Evolutionary conservation across 1,140 invertebrate genomes (phyloP), one percentile per base, ranked within the genome.

Genomic region (Drosophila ficusphila): DNA sequence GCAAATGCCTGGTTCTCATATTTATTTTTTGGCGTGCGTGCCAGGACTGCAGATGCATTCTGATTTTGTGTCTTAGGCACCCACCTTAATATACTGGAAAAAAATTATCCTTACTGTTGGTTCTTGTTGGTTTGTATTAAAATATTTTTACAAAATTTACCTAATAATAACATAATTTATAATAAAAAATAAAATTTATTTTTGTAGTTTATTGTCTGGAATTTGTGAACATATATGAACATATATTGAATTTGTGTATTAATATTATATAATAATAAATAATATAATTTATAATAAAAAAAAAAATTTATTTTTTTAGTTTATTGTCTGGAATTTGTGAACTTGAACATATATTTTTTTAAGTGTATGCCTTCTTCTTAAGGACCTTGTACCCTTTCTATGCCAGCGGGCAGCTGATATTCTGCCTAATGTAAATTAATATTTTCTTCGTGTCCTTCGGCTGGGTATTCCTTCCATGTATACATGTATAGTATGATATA

Each of bases 391-490:
- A 58, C 68, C 70, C 76, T 73, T 79, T 81, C 72, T 41, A 44
- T 67, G 60, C 29, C 73, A 42, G 23, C 36, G 36, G 62, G 51
- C 79, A 85, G 79, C 79, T 85, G 79, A 79, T 56, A 72, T 49
- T 64, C 31, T 44, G 60, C 31, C 57, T 68, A 68, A 79, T 79
- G 79, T 83, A 83, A 83, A 83, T 83, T 85, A 85, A 83, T 83
- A 83, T 83, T 83, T 83, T 85, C 39, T 54, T 54, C 76, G 38
- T 71, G 75, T 85, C 65, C 69, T 64, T 42, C 34, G 2, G 19
- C n/a, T 52, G 21, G 31, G 52, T 39, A 12, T 16, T 5, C 8
- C 19, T 14, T 44, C 21, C 8, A 11, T 18, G 8, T 14, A 11
- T 18, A 12, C 19, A 12, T n/a, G n/a, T n/a, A n/a, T n/a, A n/a